Evolutionary conservation across 1,140 invertebrate genomes (phyloP).

Genomic region (Neocloeon triangulifer): DNA sequence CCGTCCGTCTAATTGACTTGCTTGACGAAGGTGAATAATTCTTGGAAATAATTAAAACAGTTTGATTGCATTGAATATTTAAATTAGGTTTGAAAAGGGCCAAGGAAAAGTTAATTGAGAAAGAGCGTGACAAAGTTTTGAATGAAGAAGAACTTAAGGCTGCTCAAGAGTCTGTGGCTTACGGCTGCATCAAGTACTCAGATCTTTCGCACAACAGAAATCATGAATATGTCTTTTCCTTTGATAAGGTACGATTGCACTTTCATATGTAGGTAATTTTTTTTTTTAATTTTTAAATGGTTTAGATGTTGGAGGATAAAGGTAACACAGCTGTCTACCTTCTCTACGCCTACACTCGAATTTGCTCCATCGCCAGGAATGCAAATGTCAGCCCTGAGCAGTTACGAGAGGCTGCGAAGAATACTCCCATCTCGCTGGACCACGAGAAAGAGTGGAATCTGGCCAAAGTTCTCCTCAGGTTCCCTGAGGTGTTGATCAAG

Average conservation of each 20-base stretch:
- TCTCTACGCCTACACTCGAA: slow-evolving; percentile 86
- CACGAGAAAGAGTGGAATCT: slow-evolving; percentile 93
- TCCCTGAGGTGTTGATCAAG: slow-evolving; percentile 70
- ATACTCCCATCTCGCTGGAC: slow-evolving; percentile 37
- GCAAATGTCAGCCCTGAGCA: slow-evolving; percentile 34
- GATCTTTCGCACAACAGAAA: slow-evolving; percentile 85
- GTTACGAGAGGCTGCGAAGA: slow-evolving; percentile 27
- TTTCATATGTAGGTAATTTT: slow-evolving; percentile 1
- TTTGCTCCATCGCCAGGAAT: slow-evolving; percentile 70
- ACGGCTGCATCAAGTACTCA: slow-evolving; percentile 97
- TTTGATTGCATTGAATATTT: not conserved
- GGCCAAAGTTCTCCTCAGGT: slow-evolving; percentile 62
- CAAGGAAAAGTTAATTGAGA: slow-evolving; percentile 70
- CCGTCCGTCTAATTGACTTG: slow-evolving; percentile 72
- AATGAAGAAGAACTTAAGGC: slow-evolving; percentile 56
- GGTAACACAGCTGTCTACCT: slow-evolving; percentile 98
- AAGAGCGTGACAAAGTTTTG: slow-evolving; percentile 71
- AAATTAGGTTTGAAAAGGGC: slow-evolving; percentile 50
- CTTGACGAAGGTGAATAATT: slow-evolving; percentile 60
- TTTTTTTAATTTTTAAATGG: slow-evolving; percentile 8
- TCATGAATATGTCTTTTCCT: slow-evolving; percentile 96
- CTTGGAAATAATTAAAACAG: not conserved
- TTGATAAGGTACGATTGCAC: slow-evolving; percentile 56
- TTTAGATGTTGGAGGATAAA: slow-evolving; percentile 90
- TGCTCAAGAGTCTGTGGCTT: slow-evolving; percentile 81